phyloP scores from a whole-genome alignment of 2,113 vertebrate species.

The Chascanopsetta lugubris region DNA sequence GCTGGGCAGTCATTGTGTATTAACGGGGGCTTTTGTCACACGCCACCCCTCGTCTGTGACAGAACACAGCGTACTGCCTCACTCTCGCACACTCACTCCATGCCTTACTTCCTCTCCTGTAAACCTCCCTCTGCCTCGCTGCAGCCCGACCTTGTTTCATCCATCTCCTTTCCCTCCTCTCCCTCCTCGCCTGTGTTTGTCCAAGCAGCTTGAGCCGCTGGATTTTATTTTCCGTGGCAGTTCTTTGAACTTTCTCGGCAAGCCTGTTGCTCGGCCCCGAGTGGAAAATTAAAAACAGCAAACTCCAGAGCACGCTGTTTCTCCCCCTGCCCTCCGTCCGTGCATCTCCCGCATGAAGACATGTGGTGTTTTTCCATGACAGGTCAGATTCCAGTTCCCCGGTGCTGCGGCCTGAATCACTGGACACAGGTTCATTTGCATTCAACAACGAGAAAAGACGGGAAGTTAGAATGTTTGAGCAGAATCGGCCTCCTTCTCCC shows the following conservation, averaged over 20 bases:
- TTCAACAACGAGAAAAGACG: neutral
- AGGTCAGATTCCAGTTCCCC: neutral
- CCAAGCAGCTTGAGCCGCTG: constrained; percentile 43
- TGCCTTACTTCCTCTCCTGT: constrained; percentile 3
- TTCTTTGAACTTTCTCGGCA: constrained; percentile 39
- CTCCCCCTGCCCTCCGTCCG: neutral
- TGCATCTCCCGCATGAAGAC: neutral
- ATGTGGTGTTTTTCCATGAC: neutral
- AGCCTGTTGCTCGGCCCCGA: constrained; percentile 45
- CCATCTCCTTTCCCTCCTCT: neutral
- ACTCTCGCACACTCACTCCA: constrained; percentile 9
- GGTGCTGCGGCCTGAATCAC: neutral
- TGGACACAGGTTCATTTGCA: neutral
- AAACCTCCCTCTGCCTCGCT: neutral
- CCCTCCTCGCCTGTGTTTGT: constrained; percentile 28
- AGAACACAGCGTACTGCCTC: constrained; percentile 27
- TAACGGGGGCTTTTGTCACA: constrained; percentile 75
- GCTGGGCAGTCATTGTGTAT: constrained; percentile 72
- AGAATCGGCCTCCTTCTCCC: neutral
- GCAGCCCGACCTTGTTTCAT: constrained; percentile 9
- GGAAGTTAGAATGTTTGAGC: constrained; percentile 15
- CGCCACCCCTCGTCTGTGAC: constrained; percentile 58
- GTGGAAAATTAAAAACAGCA: constrained; percentile 29
- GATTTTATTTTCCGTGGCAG: constrained; percentile 38
- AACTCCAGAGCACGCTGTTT: neutral